Evolutionary conservation across 2,113 vertebrate species (phyloP), one percentile per base, ranked within the genome.

Genomic region (Solea solea): DNA sequence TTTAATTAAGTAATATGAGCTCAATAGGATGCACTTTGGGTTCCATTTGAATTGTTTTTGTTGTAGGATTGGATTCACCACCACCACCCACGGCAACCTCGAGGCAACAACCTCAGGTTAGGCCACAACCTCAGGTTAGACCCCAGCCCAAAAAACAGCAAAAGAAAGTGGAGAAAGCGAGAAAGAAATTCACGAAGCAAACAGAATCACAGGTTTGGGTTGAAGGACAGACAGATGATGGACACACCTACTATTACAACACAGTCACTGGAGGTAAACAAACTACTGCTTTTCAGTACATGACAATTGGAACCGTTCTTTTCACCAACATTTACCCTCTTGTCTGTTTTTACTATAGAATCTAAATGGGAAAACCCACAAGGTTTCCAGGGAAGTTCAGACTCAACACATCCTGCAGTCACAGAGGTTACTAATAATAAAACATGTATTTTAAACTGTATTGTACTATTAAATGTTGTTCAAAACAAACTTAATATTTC

Each of bases 201-300:
- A 15, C 12, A 4, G n/a, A 41, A 13, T 7, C 45, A 0, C 55
- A 62, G 46, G 64, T 54, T 8, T 99, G 98, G 98, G 81, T 96
- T 34, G 94, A 96, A 92, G 95, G 94, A 64, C 67, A 88, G 71
- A 92, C 93, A 34, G 92, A 95, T 48, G 94, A 96, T 53, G 96
- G 97, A 56, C 80, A 91, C 54, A 90, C 70, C 1, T 99, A 99
- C 83, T 99, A 96, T 77, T 99, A 98, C 82, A 98, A 98, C 89
- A 92, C 89, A 54, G 68, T 89, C 76, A 96, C 96, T 56, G 96
- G 96, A 93, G 97, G 98, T 98, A 89, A 89, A 93, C 12, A 13
- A 27, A 53, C 15, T n/a, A 16, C 9, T 16, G 15, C 14, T 53
- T 5, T 9, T 55, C 9, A 11, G 15, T 11, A 16, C 13, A 40